Evolutionary conservation across 2,113 vertebrate genomes (phyloP), one percentile per base, ranked within the genome.

Genomic region (Aptenodytes forsteri): DNA sequence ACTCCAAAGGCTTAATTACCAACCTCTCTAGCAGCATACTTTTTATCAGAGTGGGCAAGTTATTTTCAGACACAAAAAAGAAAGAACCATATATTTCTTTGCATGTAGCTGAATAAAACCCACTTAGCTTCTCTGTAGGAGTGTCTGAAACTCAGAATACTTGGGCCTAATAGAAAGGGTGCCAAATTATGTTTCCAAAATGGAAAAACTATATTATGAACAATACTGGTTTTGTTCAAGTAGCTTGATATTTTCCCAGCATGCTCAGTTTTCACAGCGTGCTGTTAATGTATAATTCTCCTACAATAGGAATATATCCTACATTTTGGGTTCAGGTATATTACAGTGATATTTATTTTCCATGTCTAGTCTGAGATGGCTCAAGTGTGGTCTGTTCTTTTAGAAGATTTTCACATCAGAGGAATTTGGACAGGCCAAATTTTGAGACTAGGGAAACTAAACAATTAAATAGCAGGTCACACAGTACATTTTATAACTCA

Each of bases 1-100:
- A 96, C 94, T 95, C 93, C 80, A 85, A 95, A 96, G 81, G 23
- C 95, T 81, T 93, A 92, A 73, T 97, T 94, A 96, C 89, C 44
- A 90, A 49, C 76, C 71, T 95, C 92, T 87, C 64, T 62, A 96
- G 92, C 73, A 90, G 66, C 67, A 66, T 44, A 70, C 55, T 89
- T 91, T 90, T 86, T 96, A 83, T 93, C 83, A 83, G 52, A 93
- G 83, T 58, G 72, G 87, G 91, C 77, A 38, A 95, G 76, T 89
- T 70, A 91, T 89, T 87, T 94, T 94, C 77, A 83, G 85, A 61
- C 44, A 42, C 49, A 80, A 38, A 66, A 84, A 84, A 93, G 77
- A 73, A 93, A 32, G 18, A 87, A 40, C 34, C 7, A 4, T 79
- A 0, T 70, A 79, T 95, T 93, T 93, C 73, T 85, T 91, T 83